Evolutionary conservation across 1,140 invertebrate species (phyloP), one percentile per base, ranked within the genome.

Genomic region (Triops longicaudatus): DNA sequence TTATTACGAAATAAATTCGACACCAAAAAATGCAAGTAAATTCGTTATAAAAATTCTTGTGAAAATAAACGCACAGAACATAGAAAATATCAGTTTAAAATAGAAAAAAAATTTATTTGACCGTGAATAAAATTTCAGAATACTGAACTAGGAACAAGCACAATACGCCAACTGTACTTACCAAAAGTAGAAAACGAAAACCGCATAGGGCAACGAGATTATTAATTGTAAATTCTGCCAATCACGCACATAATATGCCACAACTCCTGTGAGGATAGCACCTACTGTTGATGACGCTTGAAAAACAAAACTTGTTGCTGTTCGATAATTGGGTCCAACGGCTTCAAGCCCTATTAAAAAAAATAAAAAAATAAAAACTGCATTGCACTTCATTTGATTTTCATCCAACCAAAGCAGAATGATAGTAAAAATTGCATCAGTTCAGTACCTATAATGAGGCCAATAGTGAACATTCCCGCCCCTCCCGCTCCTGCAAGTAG

Each of bases 361-460:
- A 26, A n/a, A n/a, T n/a, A 44, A 12, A n/a, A n/a, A n/a, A n/a
- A n/a, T n/a, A 87, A 91, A 81, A 85, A 87, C 42, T 91, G 89
- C 81, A 86, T 93, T 14, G 88, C 93, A 81, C 87, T 88, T 73
- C 93, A 91, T 80, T 83, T 92, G 9, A 22, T 63, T 27, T 85
- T 75, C 17, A 87, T 87, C 2, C 89, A 88, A 75, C 87, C 86
- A 41, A 86, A 88, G 80, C 85, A 86, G 79, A 85, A 86, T 17
- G 88, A 88, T 73, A 89, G 89, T 17, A 85, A 83, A 73, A 91
- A 89, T 80, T 88, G 89, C 83, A 89, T 93, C n/a, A n/a, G n/a
- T 63, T 63, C 14, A 0, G 10, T 77, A 83, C 82, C 80, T 77
- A 82, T 77, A 12, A 83, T 81, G 72, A 81, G 81, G 3, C 79